These are phyloP conservation scores for Archips xylosteana DNA, from an alignment of 2,888 invertebrate species.

Conservation along the genomic window DNA sequence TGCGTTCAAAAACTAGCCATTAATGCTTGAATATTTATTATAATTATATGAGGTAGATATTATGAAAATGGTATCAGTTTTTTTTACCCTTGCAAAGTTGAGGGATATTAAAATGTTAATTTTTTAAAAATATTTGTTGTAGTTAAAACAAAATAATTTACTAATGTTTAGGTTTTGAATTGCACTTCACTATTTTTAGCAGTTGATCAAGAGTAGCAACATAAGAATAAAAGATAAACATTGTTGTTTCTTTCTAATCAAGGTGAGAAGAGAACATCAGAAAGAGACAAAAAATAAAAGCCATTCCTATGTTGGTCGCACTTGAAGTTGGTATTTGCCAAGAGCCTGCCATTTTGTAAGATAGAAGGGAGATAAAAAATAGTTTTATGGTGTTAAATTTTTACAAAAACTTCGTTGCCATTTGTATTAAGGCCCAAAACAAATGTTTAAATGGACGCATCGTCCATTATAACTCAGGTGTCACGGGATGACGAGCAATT, in stretches of 20 bases:
- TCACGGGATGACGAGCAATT: constrained; percentile 98
- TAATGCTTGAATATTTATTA: not conserved
- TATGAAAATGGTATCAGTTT: no score
- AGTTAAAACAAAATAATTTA: not conserved
- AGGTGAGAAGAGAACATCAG: constrained; percentile 41
- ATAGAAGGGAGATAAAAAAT: constrained; percentile 86
- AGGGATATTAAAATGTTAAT: no score
- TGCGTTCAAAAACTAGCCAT: constrained; percentile 13
- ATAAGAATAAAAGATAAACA: constrained; percentile 53
- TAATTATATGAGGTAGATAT: no score
- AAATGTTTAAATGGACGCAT: constrained; percentile 95
- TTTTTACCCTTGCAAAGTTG: no score
- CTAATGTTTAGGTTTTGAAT: constrained; percentile 40
- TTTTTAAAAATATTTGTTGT: not conserved
- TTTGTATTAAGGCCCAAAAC: constrained; percentile 82
- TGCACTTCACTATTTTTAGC: constrained; percentile 59
- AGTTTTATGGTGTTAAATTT: constrained; percentile 85
- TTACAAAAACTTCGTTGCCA: constrained; percentile 80
- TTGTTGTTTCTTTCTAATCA: constrained; percentile 53
- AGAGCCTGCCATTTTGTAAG: constrained; percentile 86
- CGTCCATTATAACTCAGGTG: constrained; percentile 99
- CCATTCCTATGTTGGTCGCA: constrained; percentile 69
- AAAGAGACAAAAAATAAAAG: constrained; percentile 55
- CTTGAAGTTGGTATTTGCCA: constrained; percentile 79
- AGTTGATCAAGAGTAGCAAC: constrained; percentile 67